Percentiles rank a stretch among this genome's conserved stretches.
Conservation (phyloP, 2,113 vertebrate genomes). For the Limnothrissa miodon region DNA sequence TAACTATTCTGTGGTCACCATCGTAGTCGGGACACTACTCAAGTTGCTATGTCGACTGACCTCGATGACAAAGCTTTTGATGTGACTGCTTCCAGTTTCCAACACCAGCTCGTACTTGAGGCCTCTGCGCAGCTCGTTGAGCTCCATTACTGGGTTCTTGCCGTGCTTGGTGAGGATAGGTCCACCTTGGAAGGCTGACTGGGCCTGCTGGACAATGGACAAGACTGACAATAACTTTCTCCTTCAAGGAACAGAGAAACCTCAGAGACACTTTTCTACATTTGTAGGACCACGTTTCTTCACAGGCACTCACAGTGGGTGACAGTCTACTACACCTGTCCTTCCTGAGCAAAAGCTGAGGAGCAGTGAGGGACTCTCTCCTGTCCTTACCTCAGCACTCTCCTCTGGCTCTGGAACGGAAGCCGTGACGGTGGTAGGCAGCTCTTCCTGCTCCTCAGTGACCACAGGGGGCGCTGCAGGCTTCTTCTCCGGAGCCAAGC, state of each 20-base stretch:
- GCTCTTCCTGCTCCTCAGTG: slow-evolving; percentile 38
- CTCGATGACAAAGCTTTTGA: slow-evolving; percentile 96
- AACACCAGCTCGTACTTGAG: slow-evolving; percentile 93
- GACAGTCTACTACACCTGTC: too few relatives aligned
- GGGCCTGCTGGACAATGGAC: not conserved
- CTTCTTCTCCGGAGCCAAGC: slow-evolving; percentile 78
- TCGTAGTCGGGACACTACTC: not conserved
- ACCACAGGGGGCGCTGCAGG: slow-evolving; percentile 57
- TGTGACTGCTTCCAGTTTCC: slow-evolving; percentile 88
- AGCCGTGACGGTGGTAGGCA: not conserved
- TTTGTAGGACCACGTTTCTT: too few relatives aligned
- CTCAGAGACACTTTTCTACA: too few relatives aligned
- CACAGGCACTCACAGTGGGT: too few relatives aligned
- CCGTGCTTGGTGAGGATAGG: slow-evolving; percentile 94
- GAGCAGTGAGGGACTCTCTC: not conserved
- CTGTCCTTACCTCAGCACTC: not conserved
- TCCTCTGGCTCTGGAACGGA: not conserved
- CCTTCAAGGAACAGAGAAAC: too few relatives aligned
- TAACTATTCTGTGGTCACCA: not conserved
- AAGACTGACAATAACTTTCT: not conserved
- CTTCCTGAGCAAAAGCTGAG: not conserved
- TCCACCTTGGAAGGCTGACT: slow-evolving; percentile 74
- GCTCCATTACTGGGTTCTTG: slow-evolving; percentile 97
- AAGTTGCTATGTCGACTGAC: slow-evolving; percentile 62
- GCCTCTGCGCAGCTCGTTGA: slow-evolving; percentile 93